These are phyloP conservation scores for Synanthedon myopaeformis DNA, from an alignment of 2,888 invertebrate species.

Conservation along the genomic window DNA sequence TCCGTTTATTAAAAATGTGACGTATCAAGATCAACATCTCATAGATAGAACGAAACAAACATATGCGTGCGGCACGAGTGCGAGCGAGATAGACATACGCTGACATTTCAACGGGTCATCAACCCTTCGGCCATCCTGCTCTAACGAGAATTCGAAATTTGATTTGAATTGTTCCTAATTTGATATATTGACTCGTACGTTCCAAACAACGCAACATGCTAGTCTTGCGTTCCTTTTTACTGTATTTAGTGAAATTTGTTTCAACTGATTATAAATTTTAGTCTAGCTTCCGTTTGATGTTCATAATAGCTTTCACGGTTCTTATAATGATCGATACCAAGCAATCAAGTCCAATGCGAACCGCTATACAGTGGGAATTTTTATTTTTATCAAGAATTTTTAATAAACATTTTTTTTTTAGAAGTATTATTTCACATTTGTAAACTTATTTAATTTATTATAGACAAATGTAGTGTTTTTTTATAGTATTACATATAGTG, in stretches of 20 bases:
- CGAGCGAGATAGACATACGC: constrained; percentile 49
- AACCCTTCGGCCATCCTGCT: constrained; percentile 67
- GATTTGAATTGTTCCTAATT: constrained; percentile 70
- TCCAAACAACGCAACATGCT: background rate
- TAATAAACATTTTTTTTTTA: too few relatives aligned
- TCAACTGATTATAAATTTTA: constrained; percentile 31
- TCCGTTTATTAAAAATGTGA: constrained; percentile 71
- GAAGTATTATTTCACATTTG: too few relatives aligned
- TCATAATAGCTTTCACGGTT: constrained; percentile 36
- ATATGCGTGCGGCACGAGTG: constrained; percentile 26
- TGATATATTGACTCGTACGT: constrained; percentile 42
- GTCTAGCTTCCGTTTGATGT: constrained; percentile 57
- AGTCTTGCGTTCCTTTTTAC: background rate
- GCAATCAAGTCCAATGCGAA: background rate
- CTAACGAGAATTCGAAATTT: constrained; percentile 69
- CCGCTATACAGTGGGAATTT: background rate
- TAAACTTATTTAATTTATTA: too few relatives aligned
- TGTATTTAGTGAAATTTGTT: constrained; percentile 52
- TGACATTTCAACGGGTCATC: constrained; percentile 70
- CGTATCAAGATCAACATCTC: constrained; percentile 71
- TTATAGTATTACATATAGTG: too few relatives aligned
- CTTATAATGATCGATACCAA: constrained; percentile 13
- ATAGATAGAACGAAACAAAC: constrained; percentile 43
- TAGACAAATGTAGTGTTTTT: too few relatives aligned
- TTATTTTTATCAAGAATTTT: too few relatives aligned